A percentile compares a stretch with the other conserved stretches of the same genome.
Evolutionary conservation across 2,113 vertebrate genomes (phyloP).

Genomic region (Coreoperca whiteheadi): DNA sequence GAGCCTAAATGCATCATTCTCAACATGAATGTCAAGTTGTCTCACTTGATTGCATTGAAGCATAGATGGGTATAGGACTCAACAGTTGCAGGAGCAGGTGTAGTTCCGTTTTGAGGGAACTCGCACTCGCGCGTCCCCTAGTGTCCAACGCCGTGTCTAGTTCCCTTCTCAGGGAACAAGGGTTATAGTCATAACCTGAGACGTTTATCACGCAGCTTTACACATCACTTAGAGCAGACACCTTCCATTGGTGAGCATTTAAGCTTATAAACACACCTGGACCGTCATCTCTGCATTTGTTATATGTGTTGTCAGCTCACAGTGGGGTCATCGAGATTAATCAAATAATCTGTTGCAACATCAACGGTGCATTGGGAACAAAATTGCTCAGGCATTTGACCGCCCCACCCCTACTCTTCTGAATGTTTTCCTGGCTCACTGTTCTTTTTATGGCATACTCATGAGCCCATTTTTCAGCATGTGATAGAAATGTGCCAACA

Average conservation of each 20-base stretch:
- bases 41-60: not conserved
- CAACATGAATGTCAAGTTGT: slow-evolving; percentile 1
- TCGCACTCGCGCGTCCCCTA: too few species aligned
- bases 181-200: too few species aligned
- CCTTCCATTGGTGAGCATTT: not conserved
- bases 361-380: too few species aligned
- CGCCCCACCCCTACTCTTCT: not conserved
- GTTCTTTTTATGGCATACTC: slow-evolving; percentile 37
- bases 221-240: not conserved
- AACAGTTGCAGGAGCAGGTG: not conserved
- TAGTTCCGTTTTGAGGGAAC: too few species aligned
- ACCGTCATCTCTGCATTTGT: slow-evolving; percentile 1
- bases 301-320: not conserved
- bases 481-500: slow-evolving; percentile 65
- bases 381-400: not conserved
- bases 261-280: not conserved
- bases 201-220: slow-evolving; percentile 4
- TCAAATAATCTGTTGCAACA: not conserved
- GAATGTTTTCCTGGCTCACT: not conserved
- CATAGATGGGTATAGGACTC: not conserved
- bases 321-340: not conserved
- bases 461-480: slow-evolving; percentile 55
- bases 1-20: not conserved
- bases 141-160: too few species aligned
- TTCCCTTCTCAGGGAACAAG: too few species aligned